Conservation (phyloP, 2,113 vertebrate species). For the Pomatorhinus ruficollis region DNA sequence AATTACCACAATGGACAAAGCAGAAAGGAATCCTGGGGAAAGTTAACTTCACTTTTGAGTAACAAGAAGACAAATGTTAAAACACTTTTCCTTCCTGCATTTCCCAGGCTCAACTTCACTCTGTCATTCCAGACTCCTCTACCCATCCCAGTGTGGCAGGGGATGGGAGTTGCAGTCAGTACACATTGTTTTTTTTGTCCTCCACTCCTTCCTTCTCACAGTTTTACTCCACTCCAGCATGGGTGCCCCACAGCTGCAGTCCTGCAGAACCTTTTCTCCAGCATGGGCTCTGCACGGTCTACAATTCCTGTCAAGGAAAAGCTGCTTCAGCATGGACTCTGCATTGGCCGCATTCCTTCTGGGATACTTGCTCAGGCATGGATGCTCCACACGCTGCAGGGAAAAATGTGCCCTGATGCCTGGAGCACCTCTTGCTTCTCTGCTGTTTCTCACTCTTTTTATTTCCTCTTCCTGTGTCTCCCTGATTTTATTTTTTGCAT, state of each 20-base stretch:
- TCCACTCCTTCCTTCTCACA: background rate
- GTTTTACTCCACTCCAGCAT: background rate
- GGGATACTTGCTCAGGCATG: background rate
- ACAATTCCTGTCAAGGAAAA: background rate
- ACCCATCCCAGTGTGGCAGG: background rate
- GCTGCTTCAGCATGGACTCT: background rate
- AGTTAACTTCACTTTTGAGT: background rate
- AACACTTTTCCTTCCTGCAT: background rate
- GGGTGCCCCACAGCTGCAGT: background rate
- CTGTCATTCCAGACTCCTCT: background rate
- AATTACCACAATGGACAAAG: background rate
- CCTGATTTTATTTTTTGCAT: background rate
- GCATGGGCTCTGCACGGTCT: too few species aligned
- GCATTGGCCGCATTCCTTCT: background rate
- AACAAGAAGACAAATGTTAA: background rate
- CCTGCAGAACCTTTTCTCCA: background rate
- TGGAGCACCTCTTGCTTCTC: background rate
- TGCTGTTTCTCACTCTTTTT: background rate
- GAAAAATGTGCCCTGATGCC: background rate
- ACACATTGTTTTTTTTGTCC: background rate
- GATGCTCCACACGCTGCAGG: background rate
- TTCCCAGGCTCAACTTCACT: background rate
- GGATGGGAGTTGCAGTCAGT: background rate
- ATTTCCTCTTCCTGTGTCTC: background rate
- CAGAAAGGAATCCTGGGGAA: background rate